Percentiles rank a stretch among this genome's conserved stretches.
phyloP scores from a whole-genome alignment of 1,140 invertebrate genomes.

The Conus ventricosus region DNA sequence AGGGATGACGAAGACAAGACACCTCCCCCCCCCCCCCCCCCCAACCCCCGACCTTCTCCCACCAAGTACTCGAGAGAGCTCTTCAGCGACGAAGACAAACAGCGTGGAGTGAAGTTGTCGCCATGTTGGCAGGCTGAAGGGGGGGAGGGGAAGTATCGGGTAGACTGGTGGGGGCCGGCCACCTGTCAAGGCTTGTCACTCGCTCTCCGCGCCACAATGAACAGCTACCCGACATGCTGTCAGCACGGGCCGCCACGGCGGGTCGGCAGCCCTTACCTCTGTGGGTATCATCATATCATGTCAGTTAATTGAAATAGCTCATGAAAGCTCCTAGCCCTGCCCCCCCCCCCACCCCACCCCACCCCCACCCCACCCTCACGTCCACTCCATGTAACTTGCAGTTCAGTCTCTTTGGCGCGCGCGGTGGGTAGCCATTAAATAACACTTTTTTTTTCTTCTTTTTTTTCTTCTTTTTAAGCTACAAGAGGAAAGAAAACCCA shows the following conservation, averaged over 20 bases:
- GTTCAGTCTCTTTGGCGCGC: not conserved
- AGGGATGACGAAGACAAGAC: not conserved
- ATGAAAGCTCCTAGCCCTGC: not conserved
- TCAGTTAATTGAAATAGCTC: constrained; percentile 8
- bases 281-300: constrained; percentile 15
- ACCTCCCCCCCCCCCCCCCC: no score
- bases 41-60: not conserved
- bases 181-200: constrained; percentile 1
- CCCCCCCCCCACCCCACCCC: no score
- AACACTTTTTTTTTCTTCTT: no score
- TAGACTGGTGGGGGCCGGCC: not conserved
- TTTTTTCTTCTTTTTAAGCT: no score
- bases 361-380: not conserved
- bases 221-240: not conserved
- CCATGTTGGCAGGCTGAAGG: not conserved
- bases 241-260: not conserved
- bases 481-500: no score
- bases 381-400: not conserved
- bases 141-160: not conserved
- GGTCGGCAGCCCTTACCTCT: not conserved
- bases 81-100: constrained; percentile 5
- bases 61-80: constrained; percentile 3
- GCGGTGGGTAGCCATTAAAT: no score
- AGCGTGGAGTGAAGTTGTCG: constrained; percentile 9
- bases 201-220: not conserved